These are phyloP conservation scores for Erynnis tages DNA, from an alignment of 2,888 invertebrate genomes.

Conservation along the genomic window DNA sequence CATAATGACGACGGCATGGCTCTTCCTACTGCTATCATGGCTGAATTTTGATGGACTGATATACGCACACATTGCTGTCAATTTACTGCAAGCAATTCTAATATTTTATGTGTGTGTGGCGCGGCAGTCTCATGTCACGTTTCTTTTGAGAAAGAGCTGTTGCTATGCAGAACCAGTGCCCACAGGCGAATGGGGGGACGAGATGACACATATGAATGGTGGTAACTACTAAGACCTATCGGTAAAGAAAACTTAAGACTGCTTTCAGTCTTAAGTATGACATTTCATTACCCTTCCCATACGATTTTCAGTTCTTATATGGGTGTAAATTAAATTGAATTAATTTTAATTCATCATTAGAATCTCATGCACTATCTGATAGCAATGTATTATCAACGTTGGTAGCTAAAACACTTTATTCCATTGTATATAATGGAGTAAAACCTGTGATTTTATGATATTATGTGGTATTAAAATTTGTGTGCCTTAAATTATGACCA, in stretches of 20 bases:
- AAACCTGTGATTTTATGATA: slow-evolving; percentile 16
- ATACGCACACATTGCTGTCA: slow-evolving; percentile 88
- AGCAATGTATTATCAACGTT: slow-evolving; percentile 1
- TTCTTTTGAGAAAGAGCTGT: slow-evolving; percentile 89
- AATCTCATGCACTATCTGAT: slow-evolving; percentile 5
- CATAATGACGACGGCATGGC: slow-evolving; percentile 89
- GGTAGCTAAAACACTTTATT: neutral
- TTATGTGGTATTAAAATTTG: slow-evolving; percentile 5
- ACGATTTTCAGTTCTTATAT: too few species aligned
- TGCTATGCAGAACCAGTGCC: slow-evolving; percentile 88
- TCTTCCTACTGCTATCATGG: slow-evolving; percentile 89
- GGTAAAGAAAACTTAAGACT: too few species aligned
- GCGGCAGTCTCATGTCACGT: slow-evolving; percentile 89
- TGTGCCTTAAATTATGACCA: slow-evolving; percentile 21
- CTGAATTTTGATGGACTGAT: slow-evolving; percentile 86
- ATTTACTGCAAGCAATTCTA: slow-evolving; percentile 87
- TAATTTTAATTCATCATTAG: neutral
- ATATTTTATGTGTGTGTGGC: slow-evolving; percentile 89
- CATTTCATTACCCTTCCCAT: too few species aligned
- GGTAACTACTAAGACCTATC: slow-evolving; percentile 67
- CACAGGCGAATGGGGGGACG: slow-evolving; percentile 92
- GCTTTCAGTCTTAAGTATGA: too few species aligned
- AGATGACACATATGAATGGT: slow-evolving; percentile 93
- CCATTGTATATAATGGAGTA: neutral
- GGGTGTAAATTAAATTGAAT: too few species aligned